Conservation (phyloP, 2,113 vertebrate genomes). For the Paramisgurnus dabryanus region DNA sequence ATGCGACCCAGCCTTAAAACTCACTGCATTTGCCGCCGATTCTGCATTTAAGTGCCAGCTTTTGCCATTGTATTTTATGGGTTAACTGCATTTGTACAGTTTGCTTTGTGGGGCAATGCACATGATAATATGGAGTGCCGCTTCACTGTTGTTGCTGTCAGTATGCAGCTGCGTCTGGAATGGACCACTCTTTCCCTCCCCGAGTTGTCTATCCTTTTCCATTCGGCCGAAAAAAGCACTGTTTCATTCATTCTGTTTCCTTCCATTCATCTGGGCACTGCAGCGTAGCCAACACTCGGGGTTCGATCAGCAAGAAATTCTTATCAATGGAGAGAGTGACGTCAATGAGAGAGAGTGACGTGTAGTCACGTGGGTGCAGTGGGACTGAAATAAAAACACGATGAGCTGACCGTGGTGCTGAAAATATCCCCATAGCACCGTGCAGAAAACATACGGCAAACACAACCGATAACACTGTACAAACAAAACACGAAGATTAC, state of each 20-base stretch:
- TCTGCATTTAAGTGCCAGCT: conserved; percentile 1
- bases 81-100: conserved; percentile 16
- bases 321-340: conserved; percentile 66
- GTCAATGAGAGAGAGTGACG: conserved; percentile 62
- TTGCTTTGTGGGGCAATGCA: conserved; percentile 7
- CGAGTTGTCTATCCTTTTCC: conserved; percentile 40
- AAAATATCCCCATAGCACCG: conserved; percentile 58
- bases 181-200: conserved; percentile 12
- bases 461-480: neutral
- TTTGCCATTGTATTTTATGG: neutral
- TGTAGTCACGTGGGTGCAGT: conserved; percentile 55
- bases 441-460: conserved; percentile 35
- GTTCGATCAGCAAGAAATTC: conserved; percentile 61
- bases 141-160: neutral
- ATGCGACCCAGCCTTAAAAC: neutral
- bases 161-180: conserved; percentile 41
- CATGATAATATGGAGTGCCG: neutral
- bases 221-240: conserved; percentile 44
- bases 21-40: neutral
- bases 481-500: conserved; percentile 1
- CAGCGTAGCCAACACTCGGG: conserved; percentile 57
- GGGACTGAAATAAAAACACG: conserved; percentile 60
- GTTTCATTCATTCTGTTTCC: conserved; percentile 64
- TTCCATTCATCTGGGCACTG: conserved; percentile 65
- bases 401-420: conserved; percentile 68